These are phyloP conservation scores for Limnephilus marmoratus DNA, from an alignment of 2,888 invertebrate genomes.

Conservation along the genomic window DNA sequence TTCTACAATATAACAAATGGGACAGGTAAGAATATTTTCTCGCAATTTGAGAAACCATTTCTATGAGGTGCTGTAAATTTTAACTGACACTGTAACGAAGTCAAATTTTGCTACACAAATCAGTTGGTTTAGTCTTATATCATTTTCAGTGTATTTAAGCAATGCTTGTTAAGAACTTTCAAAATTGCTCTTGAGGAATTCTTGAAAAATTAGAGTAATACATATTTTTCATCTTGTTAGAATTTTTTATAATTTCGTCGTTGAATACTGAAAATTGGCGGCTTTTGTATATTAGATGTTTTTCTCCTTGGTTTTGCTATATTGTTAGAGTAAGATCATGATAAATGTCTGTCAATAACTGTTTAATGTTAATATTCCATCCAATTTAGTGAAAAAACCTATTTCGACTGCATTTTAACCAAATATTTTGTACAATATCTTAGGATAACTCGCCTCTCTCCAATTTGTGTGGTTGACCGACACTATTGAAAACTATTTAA, in stretches of 20 bases:
- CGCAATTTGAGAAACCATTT: neutral
- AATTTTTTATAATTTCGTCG: no score
- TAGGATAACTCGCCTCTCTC: conserved; percentile 21
- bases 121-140: neutral
- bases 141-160: neutral
- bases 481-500: neutral
- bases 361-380: conserved; percentile 35
- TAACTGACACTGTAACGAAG: neutral
- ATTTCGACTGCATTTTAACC: conserved; percentile 47
- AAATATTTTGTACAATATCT: conserved; percentile 38
- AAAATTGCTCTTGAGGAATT: neutral
- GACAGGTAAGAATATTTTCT: neutral
- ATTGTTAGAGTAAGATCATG: neutral
- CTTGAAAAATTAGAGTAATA: neutral
- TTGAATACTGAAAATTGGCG: neutral
- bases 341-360: conserved; percentile 24
- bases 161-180: neutral
- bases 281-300: neutral
- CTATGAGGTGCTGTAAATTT: neutral
- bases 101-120: neutral
- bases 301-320: neutral
- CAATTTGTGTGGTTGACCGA: neutral
- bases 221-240: no score
- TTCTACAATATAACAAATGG: neutral
- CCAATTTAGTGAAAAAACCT: conserved; percentile 32